Percentiles rank a stretch among this genome's conserved stretches.
Evolutionary conservation across 2,113 vertebrate species (phyloP).

Genomic region (Trichechus manatus): DNA sequence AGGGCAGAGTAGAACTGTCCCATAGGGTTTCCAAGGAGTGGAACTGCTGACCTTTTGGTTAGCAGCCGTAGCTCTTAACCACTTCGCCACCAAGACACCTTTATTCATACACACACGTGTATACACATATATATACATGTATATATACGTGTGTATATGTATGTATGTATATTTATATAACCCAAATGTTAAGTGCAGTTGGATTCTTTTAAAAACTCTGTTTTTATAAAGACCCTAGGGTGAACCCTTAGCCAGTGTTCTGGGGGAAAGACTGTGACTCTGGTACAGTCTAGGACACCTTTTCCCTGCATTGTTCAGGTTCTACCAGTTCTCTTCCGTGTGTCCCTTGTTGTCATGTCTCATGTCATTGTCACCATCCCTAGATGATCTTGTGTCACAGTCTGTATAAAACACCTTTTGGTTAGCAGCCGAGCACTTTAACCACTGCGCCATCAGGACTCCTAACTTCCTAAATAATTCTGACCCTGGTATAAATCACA

Average conservation of each 20-base stretch:
- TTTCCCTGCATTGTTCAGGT: neutral
- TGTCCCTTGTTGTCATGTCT: neutral
- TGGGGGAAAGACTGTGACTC: neutral
- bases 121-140: too few species aligned
- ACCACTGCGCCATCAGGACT: neutral
- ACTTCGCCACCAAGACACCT: too few species aligned
- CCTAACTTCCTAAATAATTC: neutral
- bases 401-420: neutral
- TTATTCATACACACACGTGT: too few species aligned
- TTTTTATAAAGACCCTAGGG: neutral
- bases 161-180: too few species aligned
- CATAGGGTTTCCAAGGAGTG: too few species aligned
- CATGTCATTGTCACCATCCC: neutral
- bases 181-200: neutral
- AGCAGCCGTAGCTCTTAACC: too few species aligned
- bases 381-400: neutral
- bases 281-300: neutral
- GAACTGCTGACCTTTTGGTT: too few species aligned
- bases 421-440: neutral
- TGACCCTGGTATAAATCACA: neutral
- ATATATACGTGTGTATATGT: too few species aligned
- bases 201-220: neutral
- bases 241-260: neutral
- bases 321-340: neutral
- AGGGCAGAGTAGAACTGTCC: too few species aligned